These are phyloP conservation scores for Hippocampus comes DNA, from an alignment of 2,113 vertebrate genomes.

Conservation along the genomic window DNA sequence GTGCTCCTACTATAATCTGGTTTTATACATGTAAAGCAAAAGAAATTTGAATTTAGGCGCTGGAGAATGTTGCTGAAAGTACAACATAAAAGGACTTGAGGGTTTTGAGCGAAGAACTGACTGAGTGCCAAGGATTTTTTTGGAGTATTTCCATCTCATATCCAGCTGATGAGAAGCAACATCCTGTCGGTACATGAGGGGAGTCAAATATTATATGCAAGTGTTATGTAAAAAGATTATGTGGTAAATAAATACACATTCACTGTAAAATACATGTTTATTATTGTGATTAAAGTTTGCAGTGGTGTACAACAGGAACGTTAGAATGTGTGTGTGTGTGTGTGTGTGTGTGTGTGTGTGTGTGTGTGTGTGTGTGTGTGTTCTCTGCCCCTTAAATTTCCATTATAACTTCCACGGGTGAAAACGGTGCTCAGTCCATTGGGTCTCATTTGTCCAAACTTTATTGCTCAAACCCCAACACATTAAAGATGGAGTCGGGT, in stretches of 20 bases:
- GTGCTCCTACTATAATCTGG: not conserved
- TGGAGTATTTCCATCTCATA: conserved; percentile 21
- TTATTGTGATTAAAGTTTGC: not conserved
- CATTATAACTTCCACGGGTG: conserved; percentile 22
- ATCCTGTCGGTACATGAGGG: conserved; percentile 16
- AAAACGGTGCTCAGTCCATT: conserved; percentile 9
- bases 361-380: not conserved
- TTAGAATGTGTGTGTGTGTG: not conserved
- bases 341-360: not conserved
- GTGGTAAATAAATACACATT: not conserved
- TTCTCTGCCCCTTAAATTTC: conserved; percentile 30
- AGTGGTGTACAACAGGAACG: not conserved
- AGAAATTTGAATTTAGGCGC: not conserved
- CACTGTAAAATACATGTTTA: not conserved
- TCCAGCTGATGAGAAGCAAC: conserved; percentile 31
- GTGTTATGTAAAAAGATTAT: not conserved
- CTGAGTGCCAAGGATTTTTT: conserved; percentile 28
- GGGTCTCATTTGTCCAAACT: not conserved
- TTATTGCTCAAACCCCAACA: conserved; percentile 3
- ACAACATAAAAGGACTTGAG: not conserved
- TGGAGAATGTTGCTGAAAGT: not conserved
- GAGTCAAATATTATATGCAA: not conserved
- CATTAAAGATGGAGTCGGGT: not conserved
- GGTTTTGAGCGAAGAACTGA: not conserved
- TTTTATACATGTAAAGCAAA: not conserved